phyloP scores from a whole-genome alignment of 1,140 invertebrate species.

The Drosophila azteca region DNA sequence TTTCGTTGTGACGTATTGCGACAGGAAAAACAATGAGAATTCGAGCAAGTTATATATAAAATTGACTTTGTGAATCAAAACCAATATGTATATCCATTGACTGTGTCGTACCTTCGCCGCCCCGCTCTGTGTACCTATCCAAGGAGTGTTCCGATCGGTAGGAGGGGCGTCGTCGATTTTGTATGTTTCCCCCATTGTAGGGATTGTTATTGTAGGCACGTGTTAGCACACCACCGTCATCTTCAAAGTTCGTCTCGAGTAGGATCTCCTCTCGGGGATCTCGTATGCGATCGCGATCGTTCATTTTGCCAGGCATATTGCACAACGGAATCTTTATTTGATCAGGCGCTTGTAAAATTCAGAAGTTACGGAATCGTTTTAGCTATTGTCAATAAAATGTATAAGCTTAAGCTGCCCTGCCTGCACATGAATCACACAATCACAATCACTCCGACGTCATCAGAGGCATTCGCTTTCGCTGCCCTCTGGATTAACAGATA shows the following conservation, averaged over 20 bases:
- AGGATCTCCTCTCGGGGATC: slow-evolving; percentile 83
- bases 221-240: slow-evolving; percentile 80
- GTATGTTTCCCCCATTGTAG: slow-evolving; percentile 55
- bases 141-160: slow-evolving; percentile 81
- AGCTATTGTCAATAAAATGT: slow-evolving; percentile 5
- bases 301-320: slow-evolving; percentile 63
- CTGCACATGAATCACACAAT: not conserved
- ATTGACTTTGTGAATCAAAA: slow-evolving; percentile 7
- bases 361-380: slow-evolving; percentile 5
- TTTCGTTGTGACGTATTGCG: not conserved
- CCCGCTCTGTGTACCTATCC: slow-evolving; percentile 82
- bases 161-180: slow-evolving; percentile 66
- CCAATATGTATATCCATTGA: slow-evolving; percentile 2
- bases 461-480: too few species aligned
- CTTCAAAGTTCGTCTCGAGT: slow-evolving; percentile 83
- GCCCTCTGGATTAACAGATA: too few species aligned
- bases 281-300: slow-evolving; percentile 74
- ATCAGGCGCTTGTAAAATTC: slow-evolving; percentile 21
- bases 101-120: slow-evolving; percentile 71
- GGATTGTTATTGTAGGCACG: slow-evolving; percentile 80
- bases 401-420: slow-evolving; percentile 7
- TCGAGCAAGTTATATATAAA: not conserved
- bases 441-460: too few species aligned
- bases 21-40: not conserved
- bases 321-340: slow-evolving; percentile 38